Evolutionary conservation across 2,888 invertebrate species (phyloP).

Genomic region (Parnassius smintheus): DNA sequence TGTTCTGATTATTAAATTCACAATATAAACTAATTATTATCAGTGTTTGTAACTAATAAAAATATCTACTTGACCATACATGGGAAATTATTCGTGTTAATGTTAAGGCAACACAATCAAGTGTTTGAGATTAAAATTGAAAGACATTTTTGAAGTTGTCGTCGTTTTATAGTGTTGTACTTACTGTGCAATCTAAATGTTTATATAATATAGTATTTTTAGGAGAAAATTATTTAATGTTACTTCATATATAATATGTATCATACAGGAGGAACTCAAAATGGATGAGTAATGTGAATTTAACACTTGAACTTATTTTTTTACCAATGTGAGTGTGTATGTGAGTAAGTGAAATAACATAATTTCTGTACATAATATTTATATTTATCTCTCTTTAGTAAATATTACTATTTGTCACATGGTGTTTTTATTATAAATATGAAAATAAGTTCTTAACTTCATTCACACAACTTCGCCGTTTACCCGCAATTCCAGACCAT

Average conservation of each 20-base stretch:
- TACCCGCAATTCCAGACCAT: too few relatives aligned
- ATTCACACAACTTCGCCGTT: too few relatives aligned
- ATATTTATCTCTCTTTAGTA: slow-evolving; percentile 40
- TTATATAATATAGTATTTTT: slow-evolving; percentile 9
- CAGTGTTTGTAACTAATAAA: too few relatives aligned
- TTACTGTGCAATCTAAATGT: slow-evolving; percentile 2
- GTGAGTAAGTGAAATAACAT: slow-evolving; percentile 30
- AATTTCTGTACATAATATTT: slow-evolving; percentile 40
- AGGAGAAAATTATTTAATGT: background rate
- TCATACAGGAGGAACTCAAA: background rate
- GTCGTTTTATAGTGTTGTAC: slow-evolving; percentile 1
- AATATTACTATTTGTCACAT: slow-evolving; percentile 42
- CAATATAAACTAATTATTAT: too few relatives aligned
- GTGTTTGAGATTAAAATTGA: slow-evolving; percentile 7
- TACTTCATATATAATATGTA: background rate
- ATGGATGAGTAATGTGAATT: slow-evolving; percentile 29
- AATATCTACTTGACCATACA: too few relatives aligned
- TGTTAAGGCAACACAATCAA: background rate
- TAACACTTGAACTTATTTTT: slow-evolving; percentile 23
- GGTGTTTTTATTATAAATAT: slow-evolving; percentile 24
- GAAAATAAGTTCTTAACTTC: too few relatives aligned
- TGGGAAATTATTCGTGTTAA: too few relatives aligned
- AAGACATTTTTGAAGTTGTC: slow-evolving; percentile 1
- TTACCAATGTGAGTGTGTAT: slow-evolving; percentile 28
- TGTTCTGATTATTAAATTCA: background rate